Conservation (phyloP, 2,888 invertebrate species). For the Parnassius apollo region DNA sequence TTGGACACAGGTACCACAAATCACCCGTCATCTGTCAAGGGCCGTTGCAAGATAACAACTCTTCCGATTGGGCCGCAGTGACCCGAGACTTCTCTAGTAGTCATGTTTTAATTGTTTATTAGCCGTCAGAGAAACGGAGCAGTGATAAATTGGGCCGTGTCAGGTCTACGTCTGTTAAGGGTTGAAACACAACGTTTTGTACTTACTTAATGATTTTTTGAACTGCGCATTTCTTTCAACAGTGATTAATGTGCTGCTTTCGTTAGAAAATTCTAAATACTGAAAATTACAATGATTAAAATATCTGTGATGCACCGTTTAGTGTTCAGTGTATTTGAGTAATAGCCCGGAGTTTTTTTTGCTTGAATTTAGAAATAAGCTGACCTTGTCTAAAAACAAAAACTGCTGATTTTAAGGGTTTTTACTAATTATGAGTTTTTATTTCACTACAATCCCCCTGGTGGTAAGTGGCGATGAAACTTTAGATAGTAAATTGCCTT, state of each 20-base stretch:
- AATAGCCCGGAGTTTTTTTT: too few species aligned
- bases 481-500: too few species aligned
- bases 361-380: too few species aligned
- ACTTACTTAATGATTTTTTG: conserved; percentile 34
- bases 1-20: conserved; percentile 27
- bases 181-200: conserved; percentile 32
- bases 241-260: conserved; percentile 9
- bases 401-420: too few species aligned
- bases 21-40: conserved; percentile 31
- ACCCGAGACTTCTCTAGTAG: conserved; percentile 30
- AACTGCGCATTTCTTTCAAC: conserved; percentile 16
- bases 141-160: conserved; percentile 43
- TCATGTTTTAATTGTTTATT: conserved; percentile 51
- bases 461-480: too few species aligned
- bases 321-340: too few species aligned
- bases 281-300: too few species aligned
- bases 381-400: too few species aligned
- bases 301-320: too few species aligned
- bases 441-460: too few species aligned
- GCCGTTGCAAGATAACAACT: conserved; percentile 31
- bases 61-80: conserved; percentile 25
- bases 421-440: too few species aligned
- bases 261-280: too few species aligned
- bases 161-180: conserved; percentile 27
- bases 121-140: conserved; percentile 38